Conservation (phyloP, 2,113 vertebrate species). For the Oreochromis spilurus region DNA sequence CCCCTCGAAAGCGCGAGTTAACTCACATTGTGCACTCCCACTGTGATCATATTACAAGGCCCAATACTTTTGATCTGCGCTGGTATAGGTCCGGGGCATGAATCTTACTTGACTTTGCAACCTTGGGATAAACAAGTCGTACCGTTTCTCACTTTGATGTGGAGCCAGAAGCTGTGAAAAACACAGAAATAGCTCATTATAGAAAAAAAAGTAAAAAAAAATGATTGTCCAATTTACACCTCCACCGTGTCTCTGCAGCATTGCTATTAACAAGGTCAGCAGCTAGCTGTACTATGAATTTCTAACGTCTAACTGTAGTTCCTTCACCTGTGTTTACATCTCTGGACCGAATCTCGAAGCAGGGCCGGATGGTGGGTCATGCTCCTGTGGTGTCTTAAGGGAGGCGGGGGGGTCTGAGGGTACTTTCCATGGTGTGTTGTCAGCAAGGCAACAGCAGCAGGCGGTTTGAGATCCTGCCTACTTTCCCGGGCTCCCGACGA, state of each 20-base stretch:
- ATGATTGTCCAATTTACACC: conserved; percentile 52
- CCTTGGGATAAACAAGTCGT: conserved; percentile 34
- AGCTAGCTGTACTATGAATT: neutral
- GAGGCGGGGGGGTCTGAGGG: neutral
- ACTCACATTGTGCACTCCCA: conserved; percentile 63
- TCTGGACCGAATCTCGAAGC: neutral
- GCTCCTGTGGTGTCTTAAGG: neutral
- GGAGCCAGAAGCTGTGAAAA: conserved; percentile 21
- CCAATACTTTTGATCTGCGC: conserved; percentile 61
- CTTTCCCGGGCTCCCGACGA: conserved; percentile 43
- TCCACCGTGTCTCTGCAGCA: neutral
- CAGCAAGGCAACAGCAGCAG: conserved; percentile 53
- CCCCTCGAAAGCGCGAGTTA: conserved; percentile 30
- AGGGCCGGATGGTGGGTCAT: conserved; percentile 38
- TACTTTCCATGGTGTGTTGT: conserved; percentile 53
- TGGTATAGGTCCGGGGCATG: conserved; percentile 40
- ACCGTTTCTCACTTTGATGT: conserved; percentile 51
- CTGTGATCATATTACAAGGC: conserved; percentile 64
- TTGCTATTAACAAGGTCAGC: conserved; percentile 41
- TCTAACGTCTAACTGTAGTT: neutral
- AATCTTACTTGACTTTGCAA: conserved; percentile 51
- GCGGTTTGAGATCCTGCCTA: conserved; percentile 48
- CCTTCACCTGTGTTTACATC: conserved; percentile 21
- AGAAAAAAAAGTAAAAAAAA: neutral
- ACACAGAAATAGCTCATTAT: conserved; percentile 36